Conservation (phyloP, 2,888 invertebrate genomes). For the Chloroclysta siterata region DNA sequence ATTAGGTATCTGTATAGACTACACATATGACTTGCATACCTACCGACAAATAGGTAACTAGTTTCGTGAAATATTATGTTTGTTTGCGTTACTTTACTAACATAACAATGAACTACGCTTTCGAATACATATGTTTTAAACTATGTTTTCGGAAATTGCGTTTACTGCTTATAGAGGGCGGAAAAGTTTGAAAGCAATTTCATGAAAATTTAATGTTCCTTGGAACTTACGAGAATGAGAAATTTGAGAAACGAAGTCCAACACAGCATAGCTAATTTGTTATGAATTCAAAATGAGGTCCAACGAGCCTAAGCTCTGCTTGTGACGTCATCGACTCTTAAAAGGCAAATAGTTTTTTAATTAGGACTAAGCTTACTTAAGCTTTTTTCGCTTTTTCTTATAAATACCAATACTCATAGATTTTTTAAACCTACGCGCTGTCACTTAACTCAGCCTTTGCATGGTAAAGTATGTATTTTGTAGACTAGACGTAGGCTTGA, state of each 20-base stretch:
- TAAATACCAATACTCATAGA: too few relatives aligned
- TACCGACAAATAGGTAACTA: neutral
- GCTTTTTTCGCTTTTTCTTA: too few relatives aligned
- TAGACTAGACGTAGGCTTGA: too few relatives aligned
- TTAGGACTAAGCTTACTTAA: too few relatives aligned
- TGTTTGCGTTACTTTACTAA: slow-evolving; percentile 26
- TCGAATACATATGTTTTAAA: slow-evolving; percentile 59
- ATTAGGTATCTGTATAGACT: slow-evolving; percentile 23
- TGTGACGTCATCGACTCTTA: slow-evolving; percentile 30
- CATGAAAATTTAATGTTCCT: slow-evolving; percentile 80
- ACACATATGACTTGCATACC: slow-evolving; percentile 1
- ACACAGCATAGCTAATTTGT: slow-evolving; percentile 79
- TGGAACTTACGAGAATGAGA: slow-evolving; percentile 76
- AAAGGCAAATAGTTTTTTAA: too few relatives aligned
- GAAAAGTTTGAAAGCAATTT: slow-evolving; percentile 81
- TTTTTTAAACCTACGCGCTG: too few relatives aligned
- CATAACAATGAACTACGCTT: slow-evolving; percentile 54
- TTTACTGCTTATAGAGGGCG: slow-evolving; percentile 71
- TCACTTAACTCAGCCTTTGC: too few relatives aligned
- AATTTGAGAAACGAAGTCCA: slow-evolving; percentile 76
- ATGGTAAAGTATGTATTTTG: too few relatives aligned
- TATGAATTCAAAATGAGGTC: slow-evolving; percentile 71
- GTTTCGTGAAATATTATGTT: slow-evolving; percentile 11
- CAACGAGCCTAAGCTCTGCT: slow-evolving; percentile 45
- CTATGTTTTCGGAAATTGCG: slow-evolving; percentile 75